Percentiles rank a stretch among this genome's conserved stretches.
These are phyloP conservation scores for Papilio polytes DNA, from an alignment of 1,140 invertebrate genomes.

Conservation along the genomic window DNA sequence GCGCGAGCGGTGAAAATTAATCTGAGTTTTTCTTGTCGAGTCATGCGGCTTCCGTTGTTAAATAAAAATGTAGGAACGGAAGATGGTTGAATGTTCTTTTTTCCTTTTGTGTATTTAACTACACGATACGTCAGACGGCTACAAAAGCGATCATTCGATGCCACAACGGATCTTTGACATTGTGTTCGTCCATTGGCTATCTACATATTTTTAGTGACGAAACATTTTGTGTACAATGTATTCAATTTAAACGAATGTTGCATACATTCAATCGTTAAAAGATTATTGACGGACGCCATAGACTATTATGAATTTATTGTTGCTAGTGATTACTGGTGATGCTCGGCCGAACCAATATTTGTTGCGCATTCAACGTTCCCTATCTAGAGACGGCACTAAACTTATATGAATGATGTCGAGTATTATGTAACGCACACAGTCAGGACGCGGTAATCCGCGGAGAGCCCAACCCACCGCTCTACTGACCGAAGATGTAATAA, in stretches of 20 bases:
- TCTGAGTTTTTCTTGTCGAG: constrained; percentile 71
- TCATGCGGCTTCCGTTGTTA: constrained; percentile 79
- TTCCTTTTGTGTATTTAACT: constrained; percentile 47
- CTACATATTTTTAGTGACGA: constrained; percentile 38
- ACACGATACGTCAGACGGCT: constrained; percentile 47
- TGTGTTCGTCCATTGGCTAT: constrained; percentile 21
- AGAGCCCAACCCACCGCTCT: constrained; percentile 41
- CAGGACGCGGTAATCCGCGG: constrained; percentile 52
- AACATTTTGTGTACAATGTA: constrained; percentile 40
- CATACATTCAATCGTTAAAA: constrained; percentile 32
- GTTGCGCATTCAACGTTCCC: constrained; percentile 26
- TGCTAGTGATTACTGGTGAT: constrained; percentile 18
- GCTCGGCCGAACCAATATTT: constrained; percentile 9
- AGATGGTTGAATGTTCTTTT: constrained; percentile 62
- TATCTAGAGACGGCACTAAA: constrained; percentile 14
- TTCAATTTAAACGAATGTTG: constrained; percentile 38
- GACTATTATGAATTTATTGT: constrained; percentile 26
- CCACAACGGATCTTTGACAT: constrained; percentile 45
- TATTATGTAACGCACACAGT: constrained; percentile 27
- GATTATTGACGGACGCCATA: constrained; percentile 35
- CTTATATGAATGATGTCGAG: constrained; percentile 29
- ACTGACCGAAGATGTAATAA: constrained; percentile 57
- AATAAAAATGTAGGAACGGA: constrained; percentile 69
- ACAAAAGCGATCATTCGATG: constrained; percentile 53
- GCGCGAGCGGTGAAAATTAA: constrained; percentile 68